Percentiles rank a stretch among this genome's conserved stretches.
These are phyloP conservation scores for Gila robusta DNA, from an alignment of 2,797 vertebrate genomes.

Conservation along the genomic window DNA sequence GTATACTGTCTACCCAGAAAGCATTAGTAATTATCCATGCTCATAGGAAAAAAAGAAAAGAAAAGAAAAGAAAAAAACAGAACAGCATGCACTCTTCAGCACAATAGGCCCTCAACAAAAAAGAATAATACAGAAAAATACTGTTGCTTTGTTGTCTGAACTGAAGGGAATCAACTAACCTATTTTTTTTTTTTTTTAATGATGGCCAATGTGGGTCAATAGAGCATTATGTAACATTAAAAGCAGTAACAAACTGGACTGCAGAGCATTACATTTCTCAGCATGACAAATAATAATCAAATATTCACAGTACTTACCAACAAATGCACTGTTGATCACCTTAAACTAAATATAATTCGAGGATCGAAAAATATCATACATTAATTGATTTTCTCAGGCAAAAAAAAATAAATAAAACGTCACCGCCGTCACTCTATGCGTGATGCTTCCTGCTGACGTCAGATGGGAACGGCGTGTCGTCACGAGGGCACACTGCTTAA, in stretches of 20 bases:
- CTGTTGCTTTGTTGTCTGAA: not conserved
- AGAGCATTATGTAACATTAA: not conserved
- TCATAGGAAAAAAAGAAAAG: not conserved
- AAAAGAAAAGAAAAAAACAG: not conserved
- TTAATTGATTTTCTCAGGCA: not conserved
- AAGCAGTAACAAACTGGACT: not conserved
- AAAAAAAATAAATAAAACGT: not conserved
- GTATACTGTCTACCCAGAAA: not conserved
- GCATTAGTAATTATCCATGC: not conserved
- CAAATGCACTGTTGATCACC: not conserved
- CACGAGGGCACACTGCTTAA: conserved; percentile 34
- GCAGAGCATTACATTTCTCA: not conserved
- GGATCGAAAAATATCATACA: not conserved
- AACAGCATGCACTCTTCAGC: conserved; percentile 16
- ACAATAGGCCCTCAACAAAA: conserved; percentile 1
- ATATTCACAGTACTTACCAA: no score
- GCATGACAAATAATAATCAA: not conserved
- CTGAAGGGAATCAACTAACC: not conserved
- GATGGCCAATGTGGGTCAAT: conserved; percentile 8
- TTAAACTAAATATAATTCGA: not conserved
- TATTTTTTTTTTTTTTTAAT: not conserved
- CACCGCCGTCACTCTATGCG: not conserved
- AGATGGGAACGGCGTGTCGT: conserved; percentile 33
- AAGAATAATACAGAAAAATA: not conserved
- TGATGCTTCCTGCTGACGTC: conserved; percentile 42